Percentiles rank a stretch among this genome's conserved stretches.
Evolutionary conservation across 2,113 vertebrate genomes (phyloP).

Genomic region (Elanus axillaris): DNA sequence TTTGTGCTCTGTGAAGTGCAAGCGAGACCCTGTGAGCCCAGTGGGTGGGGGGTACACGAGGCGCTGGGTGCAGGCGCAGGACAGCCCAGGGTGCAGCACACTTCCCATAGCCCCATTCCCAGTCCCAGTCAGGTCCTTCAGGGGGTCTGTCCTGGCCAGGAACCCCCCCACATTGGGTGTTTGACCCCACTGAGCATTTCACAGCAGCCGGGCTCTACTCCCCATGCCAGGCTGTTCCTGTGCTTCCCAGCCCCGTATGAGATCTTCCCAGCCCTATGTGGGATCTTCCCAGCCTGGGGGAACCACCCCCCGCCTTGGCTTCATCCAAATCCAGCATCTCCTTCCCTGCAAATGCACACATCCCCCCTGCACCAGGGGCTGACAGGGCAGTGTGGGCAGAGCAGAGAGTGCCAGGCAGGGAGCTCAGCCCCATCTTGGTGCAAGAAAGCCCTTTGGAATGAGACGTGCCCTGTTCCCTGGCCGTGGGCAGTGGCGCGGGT

Average conservation of each 20-base stretch:
- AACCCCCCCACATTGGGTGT: rapidly evolving
- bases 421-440: background rate
- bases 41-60: background rate
- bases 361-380: background rate
- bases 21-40: background rate
- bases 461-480: background rate
- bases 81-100: background rate
- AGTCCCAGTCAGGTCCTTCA: background rate
- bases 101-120: background rate
- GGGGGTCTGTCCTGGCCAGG: background rate
- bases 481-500: rapidly evolving
- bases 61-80: background rate
- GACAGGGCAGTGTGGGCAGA: background rate
- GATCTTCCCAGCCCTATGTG: background rate
- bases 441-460: background rate
- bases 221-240: background rate
- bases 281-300: background rate
- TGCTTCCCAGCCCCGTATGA: background rate
- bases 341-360: background rate
- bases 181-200: rapidly evolving
- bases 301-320: background rate
- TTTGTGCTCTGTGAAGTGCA: background rate
- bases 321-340: background rate
- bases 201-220: background rate
- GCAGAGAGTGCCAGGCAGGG: background rate